phyloP scores from a whole-genome alignment of 2,888 invertebrate species.

The Eupithecia tripunctaria region DNA sequence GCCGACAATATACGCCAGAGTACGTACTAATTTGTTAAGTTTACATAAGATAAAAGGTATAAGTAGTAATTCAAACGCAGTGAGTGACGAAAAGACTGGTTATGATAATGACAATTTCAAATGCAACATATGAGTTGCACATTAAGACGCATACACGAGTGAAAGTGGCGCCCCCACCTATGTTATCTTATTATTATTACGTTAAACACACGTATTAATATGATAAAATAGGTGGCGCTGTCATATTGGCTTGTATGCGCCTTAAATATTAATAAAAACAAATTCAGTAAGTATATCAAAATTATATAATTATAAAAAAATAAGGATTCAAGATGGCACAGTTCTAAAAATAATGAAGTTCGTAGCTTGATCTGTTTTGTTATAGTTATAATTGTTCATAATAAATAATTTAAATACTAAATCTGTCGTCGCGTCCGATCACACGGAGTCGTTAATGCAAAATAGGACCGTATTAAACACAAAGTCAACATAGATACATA shows the following conservation, averaged over 20 bases:
- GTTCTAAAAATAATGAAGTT: background rate
- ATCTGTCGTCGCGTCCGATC: background rate
- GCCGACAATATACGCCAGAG: conserved; percentile 10
- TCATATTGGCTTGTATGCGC: too few relatives aligned
- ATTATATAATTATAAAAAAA: too few relatives aligned
- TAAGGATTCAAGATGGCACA: background rate
- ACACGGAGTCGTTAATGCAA: conserved; percentile 26
- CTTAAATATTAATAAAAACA: too few relatives aligned
- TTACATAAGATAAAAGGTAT: conserved; percentile 3
- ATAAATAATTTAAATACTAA: background rate
- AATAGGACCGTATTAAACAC: conserved; percentile 40
- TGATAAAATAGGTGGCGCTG: too few relatives aligned
- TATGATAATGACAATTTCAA: background rate
- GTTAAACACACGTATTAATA: too few relatives aligned
- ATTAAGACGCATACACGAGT: too few relatives aligned
- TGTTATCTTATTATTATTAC: too few relatives aligned
- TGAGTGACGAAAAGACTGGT: background rate
- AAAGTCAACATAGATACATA: conserved; percentile 27
- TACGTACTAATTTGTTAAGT: background rate
- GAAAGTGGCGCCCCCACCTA: too few relatives aligned
- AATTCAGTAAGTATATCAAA: too few relatives aligned
- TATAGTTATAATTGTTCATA: background rate
- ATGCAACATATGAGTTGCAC: background rate
- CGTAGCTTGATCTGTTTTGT: too few relatives aligned
- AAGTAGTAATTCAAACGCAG: background rate